These are phyloP conservation scores for Tenualosa ilisha DNA, from an alignment of 2,797 vertebrate species.

Conservation along the genomic window DNA sequence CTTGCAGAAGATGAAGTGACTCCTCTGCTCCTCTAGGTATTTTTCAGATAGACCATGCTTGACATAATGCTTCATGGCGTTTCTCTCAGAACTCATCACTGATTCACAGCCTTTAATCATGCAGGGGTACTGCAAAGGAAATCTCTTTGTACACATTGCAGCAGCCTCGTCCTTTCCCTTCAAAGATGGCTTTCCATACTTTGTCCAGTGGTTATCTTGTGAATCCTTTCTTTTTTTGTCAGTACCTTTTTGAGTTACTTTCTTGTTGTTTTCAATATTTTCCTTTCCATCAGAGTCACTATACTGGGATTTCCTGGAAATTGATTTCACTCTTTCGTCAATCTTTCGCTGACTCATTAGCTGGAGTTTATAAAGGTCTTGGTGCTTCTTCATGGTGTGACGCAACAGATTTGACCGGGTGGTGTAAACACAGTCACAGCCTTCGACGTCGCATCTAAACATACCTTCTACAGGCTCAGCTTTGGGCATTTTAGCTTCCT, in stretches of 20 bases:
- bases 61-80: constrained; percentile 91
- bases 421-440: constrained; percentile 91
- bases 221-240: constrained; percentile 64
- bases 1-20: constrained; percentile 92
- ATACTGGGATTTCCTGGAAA: constrained; percentile 70
- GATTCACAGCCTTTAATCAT: constrained; percentile 96
- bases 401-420: constrained; percentile 93
- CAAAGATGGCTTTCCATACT: constrained; percentile 85
- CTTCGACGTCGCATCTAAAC: constrained; percentile 91
- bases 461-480: constrained; percentile 75
- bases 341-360: constrained; percentile 82
- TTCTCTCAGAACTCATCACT: constrained; percentile 88
- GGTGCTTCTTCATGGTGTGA: constrained; percentile 94
- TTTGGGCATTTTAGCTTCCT: constrained; percentile 70
- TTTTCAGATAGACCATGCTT: constrained; percentile 93
- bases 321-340: constrained; percentile 79
- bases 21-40: constrained; percentile 88
- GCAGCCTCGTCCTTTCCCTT: constrained; percentile 88
- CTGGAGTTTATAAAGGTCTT: constrained; percentile 86
- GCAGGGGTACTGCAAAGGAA: constrained; percentile 90
- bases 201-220: constrained; percentile 72
- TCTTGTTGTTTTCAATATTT: constrained; percentile 77
- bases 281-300: constrained; percentile 72
- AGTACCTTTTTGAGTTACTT: constrained; percentile 69
- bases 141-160: constrained; percentile 85